Conservation (phyloP, 2,888 invertebrate species). For the Xylocampa areola region DNA sequence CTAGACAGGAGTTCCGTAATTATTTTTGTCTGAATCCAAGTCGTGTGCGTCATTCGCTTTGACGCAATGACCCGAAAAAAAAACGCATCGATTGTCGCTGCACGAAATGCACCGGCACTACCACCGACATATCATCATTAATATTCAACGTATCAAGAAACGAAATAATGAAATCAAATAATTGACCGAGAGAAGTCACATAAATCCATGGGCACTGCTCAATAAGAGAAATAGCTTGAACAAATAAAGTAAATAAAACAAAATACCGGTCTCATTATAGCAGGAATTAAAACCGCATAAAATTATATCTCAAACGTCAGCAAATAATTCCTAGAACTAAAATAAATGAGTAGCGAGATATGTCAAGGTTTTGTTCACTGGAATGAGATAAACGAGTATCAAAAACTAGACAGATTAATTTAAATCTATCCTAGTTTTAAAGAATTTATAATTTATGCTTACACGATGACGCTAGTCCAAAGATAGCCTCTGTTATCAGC, state of each 20-base stretch:
- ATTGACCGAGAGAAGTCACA: slow-evolving; percentile 9
- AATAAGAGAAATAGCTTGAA: slow-evolving; percentile 1
- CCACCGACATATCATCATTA: slow-evolving; percentile 1
- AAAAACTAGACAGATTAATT: slow-evolving; percentile 24
- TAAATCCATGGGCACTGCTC: slow-evolving; percentile 10
- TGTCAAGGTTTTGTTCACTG: slow-evolving; percentile 37
- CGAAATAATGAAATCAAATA: slow-evolving; percentile 13
- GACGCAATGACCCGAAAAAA: slow-evolving; percentile 76
- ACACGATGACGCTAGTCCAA: slow-evolving; percentile 42
- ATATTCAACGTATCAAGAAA: slow-evolving; percentile 4
- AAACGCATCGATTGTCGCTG: slow-evolving; percentile 63
- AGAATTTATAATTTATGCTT: slow-evolving; percentile 29
- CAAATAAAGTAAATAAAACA: slow-evolving; percentile 12
- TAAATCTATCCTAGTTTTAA: slow-evolving; percentile 24
- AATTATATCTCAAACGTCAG: slow-evolving; percentile 11
- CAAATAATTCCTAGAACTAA: slow-evolving; percentile 26
- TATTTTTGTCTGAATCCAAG: slow-evolving; percentile 72
- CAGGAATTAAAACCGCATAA: slow-evolving; percentile 20
- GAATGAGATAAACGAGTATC: slow-evolving; percentile 6
- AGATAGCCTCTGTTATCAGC: slow-evolving; percentile 57
- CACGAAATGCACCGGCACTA: slow-evolving; percentile 30
- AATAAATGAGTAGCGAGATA: slow-evolving; percentile 22
- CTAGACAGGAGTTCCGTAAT: slow-evolving; percentile 74
- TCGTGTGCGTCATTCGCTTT: slow-evolving; percentile 76
- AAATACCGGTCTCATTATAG: slow-evolving; percentile 3